Base-by-base conservation (phyloP, 2,797 vertebrate genomes). In the Syngnathus acus region DNA sequence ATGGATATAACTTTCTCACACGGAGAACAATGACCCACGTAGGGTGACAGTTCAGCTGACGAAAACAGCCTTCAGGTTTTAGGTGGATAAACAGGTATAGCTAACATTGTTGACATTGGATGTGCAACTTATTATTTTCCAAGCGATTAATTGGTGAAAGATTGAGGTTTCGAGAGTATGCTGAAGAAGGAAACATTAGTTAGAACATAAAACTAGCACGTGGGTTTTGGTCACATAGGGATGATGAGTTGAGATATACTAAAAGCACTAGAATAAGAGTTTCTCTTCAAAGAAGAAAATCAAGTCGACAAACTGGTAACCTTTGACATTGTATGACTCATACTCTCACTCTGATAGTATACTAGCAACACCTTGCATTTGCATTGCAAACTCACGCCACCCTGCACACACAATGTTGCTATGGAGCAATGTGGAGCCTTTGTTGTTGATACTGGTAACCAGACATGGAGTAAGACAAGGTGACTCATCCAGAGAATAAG, bases 401-500 rank as follows among this genome's bases (percentile, higher is more conserved):
- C 67, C 57, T 65, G 9, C 11, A 40, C 47, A 65, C 68, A 59
- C 51, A 5, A 4, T 8, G 82, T 86, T 84, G 68, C 76, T 67
- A 82, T 74, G 77, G 75, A 4, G 65, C 60, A 59, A 54, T 26
- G 2, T 64, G 14, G 3, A 6, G 58, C 51, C 6, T 7, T 5
- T 80, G 69, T 71, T 80, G 68, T 74, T 77, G 65, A 60, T 66
- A n/a, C 17, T 76, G 64, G 78, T 74, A 84, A 77, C 80, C 65
- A 73, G 47, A 65, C 66, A 23, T 16, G 5, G 4, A 43, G 48
- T 40, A 66, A 21, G 26, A 51, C 26, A 66, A 60, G 21, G 4
- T 87, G 82, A 87, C 50, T 83, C 83, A 87, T 57, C 64, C 42
- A 59, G 62, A 76, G 59, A 78, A 69, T 40, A 21, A 68, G 45